phyloP scores from a whole-genome alignment of 2,888 invertebrate genomes.

The Lithophane semibrunnea region DNA sequence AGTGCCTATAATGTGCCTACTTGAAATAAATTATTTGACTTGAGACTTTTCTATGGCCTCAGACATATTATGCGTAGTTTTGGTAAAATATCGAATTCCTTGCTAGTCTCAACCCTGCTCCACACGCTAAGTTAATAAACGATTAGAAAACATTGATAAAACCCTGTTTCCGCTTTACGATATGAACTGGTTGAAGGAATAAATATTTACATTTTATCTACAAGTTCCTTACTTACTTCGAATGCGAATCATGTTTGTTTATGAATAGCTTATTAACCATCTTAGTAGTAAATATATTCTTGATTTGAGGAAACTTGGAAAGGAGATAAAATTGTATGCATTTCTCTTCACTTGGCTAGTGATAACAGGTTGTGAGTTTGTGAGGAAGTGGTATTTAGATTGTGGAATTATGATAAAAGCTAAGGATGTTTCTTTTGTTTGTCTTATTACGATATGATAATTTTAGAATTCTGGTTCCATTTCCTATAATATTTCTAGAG shows the following conservation, averaged over 20 bases:
- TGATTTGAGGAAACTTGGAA: conserved; percentile 40
- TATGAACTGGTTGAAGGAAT: conserved; percentile 53
- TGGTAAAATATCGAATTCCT: not conserved
- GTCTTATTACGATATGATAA: not conserved
- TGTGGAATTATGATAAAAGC: conserved; percentile 35
- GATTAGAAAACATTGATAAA: conserved; percentile 64
- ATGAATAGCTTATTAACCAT: conserved; percentile 48
- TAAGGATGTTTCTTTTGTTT: conserved; percentile 22
- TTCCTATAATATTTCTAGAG: conserved; percentile 23
- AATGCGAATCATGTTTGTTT: conserved; percentile 55
- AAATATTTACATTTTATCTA: conserved; percentile 58
- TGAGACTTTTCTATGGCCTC: no score
- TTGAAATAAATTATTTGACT: no score
- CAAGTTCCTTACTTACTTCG: conserved; percentile 44
- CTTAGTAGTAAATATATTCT: conserved; percentile 29
- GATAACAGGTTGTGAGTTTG: conserved; percentile 42
- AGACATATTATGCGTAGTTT: not conserved
- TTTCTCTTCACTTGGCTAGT: conserved; percentile 33
- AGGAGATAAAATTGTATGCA: conserved; percentile 40
- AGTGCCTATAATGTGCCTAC: no score
- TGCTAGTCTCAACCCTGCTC: conserved; percentile 30
- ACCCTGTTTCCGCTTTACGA: conserved; percentile 54
- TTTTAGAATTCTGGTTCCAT: conserved; percentile 28
- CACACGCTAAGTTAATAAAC: conserved; percentile 52
- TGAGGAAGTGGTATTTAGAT: conserved; percentile 46